Evolutionary conservation across 2,888 invertebrate genomes (phyloP).

Genomic region (Drosophila putrida): DNA sequence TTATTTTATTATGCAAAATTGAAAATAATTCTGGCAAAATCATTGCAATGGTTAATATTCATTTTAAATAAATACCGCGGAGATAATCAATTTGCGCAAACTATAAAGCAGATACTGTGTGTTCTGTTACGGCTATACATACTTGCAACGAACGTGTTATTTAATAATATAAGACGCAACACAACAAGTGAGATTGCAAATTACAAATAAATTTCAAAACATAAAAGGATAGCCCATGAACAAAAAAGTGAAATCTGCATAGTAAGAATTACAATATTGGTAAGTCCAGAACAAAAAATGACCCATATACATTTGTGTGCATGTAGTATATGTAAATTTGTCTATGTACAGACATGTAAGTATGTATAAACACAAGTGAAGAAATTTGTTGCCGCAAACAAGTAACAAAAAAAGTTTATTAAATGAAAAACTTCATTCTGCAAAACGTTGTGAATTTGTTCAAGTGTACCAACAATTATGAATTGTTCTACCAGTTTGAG

Average conservation of each 20-base stretch:
- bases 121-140: conserved; percentile 20
- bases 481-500: background rate
- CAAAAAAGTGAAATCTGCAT: conserved; percentile 33
- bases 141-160: conserved; percentile 63
- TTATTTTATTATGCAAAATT: conserved; percentile 59
- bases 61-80: conserved; percentile 35
- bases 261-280: conserved; percentile 45
- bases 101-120: conserved; percentile 30
- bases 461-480: background rate
- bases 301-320: conserved; percentile 55
- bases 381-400: conserved; percentile 8
- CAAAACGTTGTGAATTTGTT: background rate
- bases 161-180: conserved; percentile 62
- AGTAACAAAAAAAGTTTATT: background rate
- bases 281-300: conserved; percentile 71
- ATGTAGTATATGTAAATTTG: conserved; percentile 2
- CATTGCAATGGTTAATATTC: conserved; percentile 20
- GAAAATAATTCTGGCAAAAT: conserved; percentile 29
- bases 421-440: background rate
- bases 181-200: conserved; percentile 54
- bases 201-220: conserved; percentile 12
- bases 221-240: background rate
- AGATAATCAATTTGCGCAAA: conserved; percentile 25
- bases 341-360: conserved; percentile 3
- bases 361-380: background rate